A percentile compares a stretch with the other conserved stretches of the same genome.
Conservation (phyloP, 2,888 invertebrate genomes). For the Lysandra coridon region DNA sequence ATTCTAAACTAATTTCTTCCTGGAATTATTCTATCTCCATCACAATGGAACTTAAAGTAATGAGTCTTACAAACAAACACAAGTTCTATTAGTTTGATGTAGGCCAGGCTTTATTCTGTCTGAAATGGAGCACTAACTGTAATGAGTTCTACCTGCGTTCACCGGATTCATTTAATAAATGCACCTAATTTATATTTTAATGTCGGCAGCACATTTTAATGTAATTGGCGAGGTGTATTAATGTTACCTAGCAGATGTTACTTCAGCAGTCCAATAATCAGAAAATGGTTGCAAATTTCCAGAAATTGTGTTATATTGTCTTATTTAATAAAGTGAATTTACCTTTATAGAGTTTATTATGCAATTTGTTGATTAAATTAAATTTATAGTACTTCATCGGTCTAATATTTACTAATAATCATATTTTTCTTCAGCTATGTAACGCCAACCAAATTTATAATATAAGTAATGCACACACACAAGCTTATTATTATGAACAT, state of each 20-base stretch:
- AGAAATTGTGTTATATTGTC: neutral
- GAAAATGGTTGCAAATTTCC: neutral
- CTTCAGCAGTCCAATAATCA: neutral
- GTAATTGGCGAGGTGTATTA: constrained; percentile 15
- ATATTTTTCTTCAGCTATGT: too few relatives aligned
- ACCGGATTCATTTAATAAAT: constrained; percentile 25
- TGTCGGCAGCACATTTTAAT: constrained; percentile 20
- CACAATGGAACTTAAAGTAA: constrained; percentile 14
- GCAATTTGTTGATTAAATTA: too few relatives aligned
- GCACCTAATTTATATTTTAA: constrained; percentile 28
- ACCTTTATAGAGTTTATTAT: neutral
- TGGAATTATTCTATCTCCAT: neutral
- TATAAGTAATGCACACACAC: too few relatives aligned
- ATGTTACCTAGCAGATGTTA: constrained; percentile 5
- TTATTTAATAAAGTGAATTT: neutral
- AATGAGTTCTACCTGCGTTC: constrained; percentile 23
- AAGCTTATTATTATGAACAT: too few relatives aligned
- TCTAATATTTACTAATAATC: too few relatives aligned
- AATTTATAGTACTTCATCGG: too few relatives aligned
- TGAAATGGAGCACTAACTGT: constrained; percentile 23
- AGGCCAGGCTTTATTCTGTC: constrained; percentile 17
- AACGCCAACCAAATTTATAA: too few relatives aligned
- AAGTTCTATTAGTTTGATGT: constrained; percentile 21
- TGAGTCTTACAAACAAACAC: constrained; percentile 19
- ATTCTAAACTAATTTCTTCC: neutral